phyloP scores from a whole-genome alignment of 2,113 vertebrate genomes.

The Pachyramphus minor region DNA sequence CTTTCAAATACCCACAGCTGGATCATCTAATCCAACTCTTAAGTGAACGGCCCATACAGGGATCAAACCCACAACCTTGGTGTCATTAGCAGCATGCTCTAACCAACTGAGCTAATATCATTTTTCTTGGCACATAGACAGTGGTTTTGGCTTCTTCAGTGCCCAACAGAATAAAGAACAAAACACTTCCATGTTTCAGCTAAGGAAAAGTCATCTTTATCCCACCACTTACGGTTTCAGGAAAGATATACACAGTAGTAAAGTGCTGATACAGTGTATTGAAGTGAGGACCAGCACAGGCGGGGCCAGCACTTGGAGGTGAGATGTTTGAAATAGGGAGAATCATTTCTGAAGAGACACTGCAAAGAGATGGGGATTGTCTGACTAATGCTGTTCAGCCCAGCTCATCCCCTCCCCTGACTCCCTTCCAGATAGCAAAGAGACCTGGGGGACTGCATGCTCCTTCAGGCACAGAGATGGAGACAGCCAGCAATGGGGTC shows the following conservation, averaged over 20 bases:
- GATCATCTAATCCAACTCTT: neutral
- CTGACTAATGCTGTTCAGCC: neutral
- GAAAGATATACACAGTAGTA: neutral
- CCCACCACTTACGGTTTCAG: neutral
- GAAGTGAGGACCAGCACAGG: neutral
- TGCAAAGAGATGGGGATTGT: neutral
- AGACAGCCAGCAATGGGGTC: neutral
- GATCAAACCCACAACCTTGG: neutral
- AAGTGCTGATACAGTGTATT: neutral
- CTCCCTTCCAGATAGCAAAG: neutral
- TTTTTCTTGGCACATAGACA: neutral
- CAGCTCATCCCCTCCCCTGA: neutral
- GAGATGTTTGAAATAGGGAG: rapidly evolving
- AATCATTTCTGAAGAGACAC: neutral
- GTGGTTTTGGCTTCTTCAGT: neutral
- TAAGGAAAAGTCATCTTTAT: neutral
- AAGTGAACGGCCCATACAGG: neutral
- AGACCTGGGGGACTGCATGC: neutral
- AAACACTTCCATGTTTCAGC: neutral
- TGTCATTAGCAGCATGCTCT: neutral
- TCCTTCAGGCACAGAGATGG: neutral
- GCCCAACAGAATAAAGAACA: neutral
- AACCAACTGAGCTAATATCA: neutral
- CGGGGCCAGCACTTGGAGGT: neutral
- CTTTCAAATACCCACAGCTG: too few species aligned